Evolutionary conservation across 2,888 invertebrate species (phyloP).

Genomic region (Halictus quadricinctus): DNA sequence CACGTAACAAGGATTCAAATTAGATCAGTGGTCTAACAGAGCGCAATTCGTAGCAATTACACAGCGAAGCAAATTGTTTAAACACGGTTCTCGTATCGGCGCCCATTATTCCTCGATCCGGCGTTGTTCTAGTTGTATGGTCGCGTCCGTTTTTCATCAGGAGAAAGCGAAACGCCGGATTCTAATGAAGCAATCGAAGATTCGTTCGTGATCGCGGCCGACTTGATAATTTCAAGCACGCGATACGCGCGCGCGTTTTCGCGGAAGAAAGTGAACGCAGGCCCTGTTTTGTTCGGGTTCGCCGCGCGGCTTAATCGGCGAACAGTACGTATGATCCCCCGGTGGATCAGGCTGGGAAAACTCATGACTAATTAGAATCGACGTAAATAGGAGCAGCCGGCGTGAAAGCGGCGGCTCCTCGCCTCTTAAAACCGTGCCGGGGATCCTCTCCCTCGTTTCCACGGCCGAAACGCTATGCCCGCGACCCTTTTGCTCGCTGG

Average conservation of each 20-base stretch:
- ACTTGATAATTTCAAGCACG: constrained; percentile 43
- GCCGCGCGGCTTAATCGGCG: constrained; percentile 27
- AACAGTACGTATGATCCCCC: neutral
- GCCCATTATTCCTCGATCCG: neutral
- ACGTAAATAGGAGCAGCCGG: constrained; percentile 39
- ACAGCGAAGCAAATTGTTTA: neutral
- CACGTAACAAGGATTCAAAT: constrained; percentile 1
- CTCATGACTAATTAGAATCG: constrained; percentile 58
- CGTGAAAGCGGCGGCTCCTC: constrained; percentile 57
- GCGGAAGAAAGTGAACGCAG: constrained; percentile 42
- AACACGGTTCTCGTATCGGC: neutral
- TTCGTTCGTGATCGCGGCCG: constrained; percentile 12
- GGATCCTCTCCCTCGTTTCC: constrained; percentile 61
- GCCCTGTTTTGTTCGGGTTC: neutral
- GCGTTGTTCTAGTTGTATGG: neutral
- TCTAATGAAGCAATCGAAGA: constrained; percentile 29
- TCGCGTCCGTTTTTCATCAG: neutral
- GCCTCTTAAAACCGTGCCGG: constrained; percentile 37
- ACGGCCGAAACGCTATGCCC: constrained; percentile 49
- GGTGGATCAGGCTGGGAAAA: constrained; percentile 41
- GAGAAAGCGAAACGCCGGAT: constrained; percentile 44
- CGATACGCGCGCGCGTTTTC: constrained; percentile 37
- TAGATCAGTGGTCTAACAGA: neutral
- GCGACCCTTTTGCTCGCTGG: constrained; percentile 6
- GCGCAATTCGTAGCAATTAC: neutral